Base-by-base conservation (phyloP, 2,113 vertebrate genomes). In the Cnemophilus loriae region DNA sequence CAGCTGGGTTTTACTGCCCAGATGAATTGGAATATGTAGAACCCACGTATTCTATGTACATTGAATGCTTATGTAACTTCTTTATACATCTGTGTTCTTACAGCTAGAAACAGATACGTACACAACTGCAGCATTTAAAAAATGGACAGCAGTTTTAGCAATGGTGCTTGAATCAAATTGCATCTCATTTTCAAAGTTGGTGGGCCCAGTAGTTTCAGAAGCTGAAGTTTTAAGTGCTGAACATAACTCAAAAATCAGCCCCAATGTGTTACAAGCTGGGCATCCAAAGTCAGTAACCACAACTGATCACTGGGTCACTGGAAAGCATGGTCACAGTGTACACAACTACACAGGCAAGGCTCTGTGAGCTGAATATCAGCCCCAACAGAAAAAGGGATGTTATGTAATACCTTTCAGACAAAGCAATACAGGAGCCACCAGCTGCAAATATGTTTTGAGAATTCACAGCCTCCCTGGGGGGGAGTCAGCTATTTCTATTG, bases 161-260 rank as follows among this genome's bases (percentile, higher is more conserved):
- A 80, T 1, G 0, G 6, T 32, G n/a, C n/a, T 86, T 78, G 76
- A 93, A 67, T 90, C 60, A 86, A 95, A 84, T 30, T 85, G 68
- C 60, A 56, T 67, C 57, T 94, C 50, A 55, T 91, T 96, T 94
- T 88, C 92, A 92, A 85, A 88, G 56, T 20, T 94, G 79, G 79
- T 84, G 68, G 60, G 42, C 52, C 35, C 50, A 22, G 20, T 16
- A 67, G 23, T 26, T 73, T 70, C 61, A 68, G 55, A 83, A 63
- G 63, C 33, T 70, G 82, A 88, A 88, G 63, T 46, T 74, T 1
- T 28, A 82, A 91, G 81, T 47, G 55, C 42, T 88, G 82, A 77
- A 64, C 7, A 10, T 6, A 52, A 28, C 79, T 81, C 39, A 88
- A 28, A 94, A 90, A 67, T 78, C 75, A 84, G 41, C 35, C 42